A percentile compares a stretch with the other conserved stretches of the same genome.
phyloP scores from a whole-genome alignment of 2,113 vertebrate genomes.

The Anoura caudifer region DNA sequence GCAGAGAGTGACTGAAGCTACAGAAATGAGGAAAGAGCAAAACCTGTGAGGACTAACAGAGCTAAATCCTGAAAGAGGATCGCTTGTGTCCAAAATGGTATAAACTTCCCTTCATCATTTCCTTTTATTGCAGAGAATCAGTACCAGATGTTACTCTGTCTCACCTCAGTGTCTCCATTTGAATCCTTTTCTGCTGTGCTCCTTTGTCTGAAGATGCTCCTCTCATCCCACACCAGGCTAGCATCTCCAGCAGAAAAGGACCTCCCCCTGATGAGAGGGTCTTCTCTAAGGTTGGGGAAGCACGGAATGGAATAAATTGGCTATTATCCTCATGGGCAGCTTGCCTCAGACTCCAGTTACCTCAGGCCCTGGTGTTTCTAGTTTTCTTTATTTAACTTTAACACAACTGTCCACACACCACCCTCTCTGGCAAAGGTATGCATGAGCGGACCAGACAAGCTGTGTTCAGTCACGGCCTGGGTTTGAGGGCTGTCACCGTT shows the following conservation, averaged over 20 bases:
- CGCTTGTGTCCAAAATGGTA: neutral
- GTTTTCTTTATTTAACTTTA: neutral
- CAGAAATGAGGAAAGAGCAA: neutral
- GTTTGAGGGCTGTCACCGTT: neutral
- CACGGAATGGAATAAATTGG: neutral
- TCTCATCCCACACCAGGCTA: neutral
- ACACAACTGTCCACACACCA: neutral
- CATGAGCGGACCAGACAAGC: neutral
- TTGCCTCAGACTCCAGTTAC: neutral
- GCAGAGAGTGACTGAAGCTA: neutral
- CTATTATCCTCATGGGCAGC: neutral
- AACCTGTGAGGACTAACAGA: neutral
- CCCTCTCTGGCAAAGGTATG: neutral
- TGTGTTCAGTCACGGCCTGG: neutral
- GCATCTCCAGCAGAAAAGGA: neutral
- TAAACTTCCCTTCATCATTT: neutral
- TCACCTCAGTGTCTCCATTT: neutral
- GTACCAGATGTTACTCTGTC: neutral
- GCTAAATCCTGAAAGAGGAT: neutral
- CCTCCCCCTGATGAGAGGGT: too few species aligned
- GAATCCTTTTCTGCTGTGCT: neutral
- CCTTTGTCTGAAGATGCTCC: neutral
- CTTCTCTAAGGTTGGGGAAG: neutral
- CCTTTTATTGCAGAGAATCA: neutral
- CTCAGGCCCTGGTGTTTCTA: neutral